Evolutionary conservation across 2,888 invertebrate genomes (phyloP).

Genomic region (Nemotelus nigrinus): DNA sequence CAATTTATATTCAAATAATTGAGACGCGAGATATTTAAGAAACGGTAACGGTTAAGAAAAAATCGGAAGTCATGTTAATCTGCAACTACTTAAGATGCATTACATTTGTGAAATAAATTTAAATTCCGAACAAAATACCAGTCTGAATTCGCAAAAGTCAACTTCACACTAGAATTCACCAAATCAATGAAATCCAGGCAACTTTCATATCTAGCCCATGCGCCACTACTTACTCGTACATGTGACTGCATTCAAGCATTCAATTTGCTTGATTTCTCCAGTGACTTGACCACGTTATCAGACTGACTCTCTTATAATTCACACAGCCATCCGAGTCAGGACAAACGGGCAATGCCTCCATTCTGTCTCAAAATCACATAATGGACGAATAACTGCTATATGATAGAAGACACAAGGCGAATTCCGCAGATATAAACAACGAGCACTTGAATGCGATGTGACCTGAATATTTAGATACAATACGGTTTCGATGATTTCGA

Average conservation of each 20-base stretch:
- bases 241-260: conserved; percentile 40
- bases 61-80: no score
- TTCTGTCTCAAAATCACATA: conserved; percentile 15
- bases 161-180: no score
- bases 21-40: conserved; percentile 1
- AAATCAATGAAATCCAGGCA: no score
- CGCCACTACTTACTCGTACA: background rate
- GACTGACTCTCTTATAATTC: conserved; percentile 27
- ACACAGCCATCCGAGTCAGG: conserved; percentile 9
- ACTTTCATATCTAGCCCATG: background rate
- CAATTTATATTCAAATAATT: conserved; percentile 24
- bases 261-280: conserved; percentile 45
- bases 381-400: conserved; percentile 31
- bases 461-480: conserved; percentile 39
- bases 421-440: background rate
- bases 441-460: conserved; percentile 24
- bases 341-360: background rate
- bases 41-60: no score
- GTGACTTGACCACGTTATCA: conserved; percentile 28
- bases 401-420: conserved; percentile 2
- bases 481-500: conserved; percentile 4
- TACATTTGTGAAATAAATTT: no score
- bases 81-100: no score
- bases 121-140: no score
- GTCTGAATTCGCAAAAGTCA: no score